Evolutionary conservation across 1,140 invertebrate species (phyloP).

Genomic region (Brachionus paranguensis): DNA sequence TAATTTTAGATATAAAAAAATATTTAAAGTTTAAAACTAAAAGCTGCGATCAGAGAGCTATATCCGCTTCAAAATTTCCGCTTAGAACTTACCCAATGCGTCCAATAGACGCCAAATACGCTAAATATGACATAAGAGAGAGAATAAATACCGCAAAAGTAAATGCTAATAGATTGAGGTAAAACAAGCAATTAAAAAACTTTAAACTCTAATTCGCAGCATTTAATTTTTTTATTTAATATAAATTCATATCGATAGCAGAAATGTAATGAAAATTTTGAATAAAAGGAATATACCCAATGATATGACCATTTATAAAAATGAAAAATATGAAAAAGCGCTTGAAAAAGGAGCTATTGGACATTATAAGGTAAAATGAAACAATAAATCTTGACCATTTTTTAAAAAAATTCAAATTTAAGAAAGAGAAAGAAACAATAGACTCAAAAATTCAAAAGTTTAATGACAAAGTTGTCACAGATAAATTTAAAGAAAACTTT

Average conservation of each 20-base stretch:
- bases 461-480: background rate
- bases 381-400: background rate
- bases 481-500: constrained; percentile 4
- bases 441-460: constrained; percentile 35
- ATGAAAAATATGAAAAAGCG: constrained; percentile 34
- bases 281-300: background rate
- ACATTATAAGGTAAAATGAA: background rate
- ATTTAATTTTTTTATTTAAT: constrained; percentile 22
- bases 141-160: constrained; percentile 28
- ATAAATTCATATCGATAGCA: background rate
- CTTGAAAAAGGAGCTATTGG: background rate
- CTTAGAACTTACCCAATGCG: background rate
- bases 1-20: background rate
- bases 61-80: background rate
- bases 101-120: constrained; percentile 26
- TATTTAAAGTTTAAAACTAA: constrained; percentile 36
- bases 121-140: constrained; percentile 27
- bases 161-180: constrained; percentile 39
- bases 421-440: constrained; percentile 16
- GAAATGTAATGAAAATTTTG: constrained; percentile 30
- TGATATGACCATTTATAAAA: constrained; percentile 23
- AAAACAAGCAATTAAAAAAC: background rate
- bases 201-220: background rate
- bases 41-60: constrained; percentile 12
- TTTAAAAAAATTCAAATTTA: background rate